These are phyloP conservation scores for Peribatodes rhomboidaria DNA, from an alignment of 2,888 invertebrate genomes.

Conservation along the genomic window DNA sequence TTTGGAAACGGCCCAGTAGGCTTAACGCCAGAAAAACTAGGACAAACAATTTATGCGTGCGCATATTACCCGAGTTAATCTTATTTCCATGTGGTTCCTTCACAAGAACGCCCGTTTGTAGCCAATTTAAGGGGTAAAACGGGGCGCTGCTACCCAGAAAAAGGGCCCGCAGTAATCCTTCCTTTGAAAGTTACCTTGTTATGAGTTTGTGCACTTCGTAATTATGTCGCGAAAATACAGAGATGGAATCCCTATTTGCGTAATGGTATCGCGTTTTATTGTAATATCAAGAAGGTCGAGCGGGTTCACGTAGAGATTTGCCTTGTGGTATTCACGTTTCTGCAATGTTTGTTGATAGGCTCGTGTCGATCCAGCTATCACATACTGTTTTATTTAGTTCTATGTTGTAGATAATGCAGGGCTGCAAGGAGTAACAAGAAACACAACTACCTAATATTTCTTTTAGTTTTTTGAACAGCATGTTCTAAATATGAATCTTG, in stretches of 20 bases:
- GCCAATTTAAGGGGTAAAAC: slow-evolving; percentile 33
- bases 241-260: slow-evolving; percentile 13
- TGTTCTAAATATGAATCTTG: too few species aligned
- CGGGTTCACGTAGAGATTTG: slow-evolving; percentile 19
- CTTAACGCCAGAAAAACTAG: slow-evolving; percentile 35
- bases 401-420: too few species aligned
- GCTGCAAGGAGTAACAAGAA: too few species aligned
- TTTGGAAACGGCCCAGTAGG: slow-evolving; percentile 25
- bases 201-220: slow-evolving; percentile 33
- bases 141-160: slow-evolving; percentile 22
- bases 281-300: slow-evolving; percentile 16
- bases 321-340: slow-evolving; percentile 8
- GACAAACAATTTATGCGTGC: slow-evolving; percentile 38
- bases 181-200: slow-evolving; percentile 39
- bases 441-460: too few species aligned
- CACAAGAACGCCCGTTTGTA: slow-evolving; percentile 36
- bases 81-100: slow-evolving; percentile 38
- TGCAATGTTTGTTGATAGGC: background rate
- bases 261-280: slow-evolving; percentile 14
- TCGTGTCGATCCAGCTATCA: background rate
- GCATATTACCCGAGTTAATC: slow-evolving; percentile 37
- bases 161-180: slow-evolving; percentile 32
- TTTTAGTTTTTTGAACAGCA: too few species aligned
- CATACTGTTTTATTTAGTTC: background rate
- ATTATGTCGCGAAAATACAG: slow-evolving; percentile 29